Percentiles rank a stretch among this genome's conserved stretches.
Conservation (phyloP, 2,888 invertebrate genomes). For the Acleris cristana region DNA sequence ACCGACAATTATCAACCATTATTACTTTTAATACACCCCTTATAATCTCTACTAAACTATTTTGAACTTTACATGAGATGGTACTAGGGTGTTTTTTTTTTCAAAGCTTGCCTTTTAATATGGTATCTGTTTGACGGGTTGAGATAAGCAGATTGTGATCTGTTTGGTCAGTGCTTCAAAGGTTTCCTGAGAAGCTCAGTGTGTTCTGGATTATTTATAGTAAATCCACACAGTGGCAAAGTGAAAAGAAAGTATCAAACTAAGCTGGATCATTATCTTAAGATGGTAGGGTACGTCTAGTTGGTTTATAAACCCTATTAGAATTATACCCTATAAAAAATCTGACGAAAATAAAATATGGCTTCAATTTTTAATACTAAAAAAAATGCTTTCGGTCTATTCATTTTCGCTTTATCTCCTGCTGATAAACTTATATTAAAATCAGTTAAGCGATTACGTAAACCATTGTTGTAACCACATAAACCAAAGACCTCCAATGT, state of each 20-base stretch:
- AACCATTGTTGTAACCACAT: no score
- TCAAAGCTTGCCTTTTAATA: conserved; percentile 56
- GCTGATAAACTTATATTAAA: no score
- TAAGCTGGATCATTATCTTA: no score
- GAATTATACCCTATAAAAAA: no score
- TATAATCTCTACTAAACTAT: conserved; percentile 17
- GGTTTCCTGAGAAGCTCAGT: conserved; percentile 48
- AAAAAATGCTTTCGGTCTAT: no score
- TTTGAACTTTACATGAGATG: conserved; percentile 33
- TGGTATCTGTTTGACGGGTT: conserved; percentile 70
- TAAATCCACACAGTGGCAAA: not conserved
- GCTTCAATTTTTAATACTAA: no score
- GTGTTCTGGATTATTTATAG: conserved; percentile 36
- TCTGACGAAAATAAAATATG: no score
- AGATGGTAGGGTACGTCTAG: no score
- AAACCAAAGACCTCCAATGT: no score
- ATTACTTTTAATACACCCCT: conserved; percentile 53
- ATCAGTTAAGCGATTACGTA: no score
- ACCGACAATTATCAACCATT: conserved; percentile 67
- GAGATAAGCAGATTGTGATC: conserved; percentile 69
- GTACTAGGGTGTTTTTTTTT: conserved; percentile 31
- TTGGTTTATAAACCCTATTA: no score
- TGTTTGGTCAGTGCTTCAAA: conserved; percentile 56
- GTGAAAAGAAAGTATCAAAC: not conserved
- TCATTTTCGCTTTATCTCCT: no score